phyloP scores from a whole-genome alignment of 2,797 vertebrate species.

The Falco biarmicus region DNA sequence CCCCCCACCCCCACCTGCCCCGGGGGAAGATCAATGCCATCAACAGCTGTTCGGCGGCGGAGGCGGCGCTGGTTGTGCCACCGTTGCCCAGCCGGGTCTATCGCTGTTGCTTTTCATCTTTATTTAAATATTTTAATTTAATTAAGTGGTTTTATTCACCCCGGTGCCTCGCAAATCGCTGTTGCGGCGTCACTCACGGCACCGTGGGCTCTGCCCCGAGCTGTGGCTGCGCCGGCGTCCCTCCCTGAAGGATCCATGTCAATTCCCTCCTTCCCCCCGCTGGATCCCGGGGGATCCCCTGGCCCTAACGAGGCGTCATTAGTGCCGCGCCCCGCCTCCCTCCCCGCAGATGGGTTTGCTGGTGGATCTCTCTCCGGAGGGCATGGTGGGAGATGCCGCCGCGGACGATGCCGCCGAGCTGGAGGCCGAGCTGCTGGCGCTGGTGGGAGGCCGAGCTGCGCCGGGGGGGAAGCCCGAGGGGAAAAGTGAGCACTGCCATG shows the following conservation, averaged over 20 bases:
- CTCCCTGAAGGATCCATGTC: too few relatives aligned
- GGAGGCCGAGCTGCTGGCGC: conserved; percentile 87
- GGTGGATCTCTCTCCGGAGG: conserved; percentile 83
- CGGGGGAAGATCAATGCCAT: not conserved
- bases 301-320: not conserved
- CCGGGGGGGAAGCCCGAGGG: conserved; percentile 79
- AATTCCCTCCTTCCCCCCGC: not conserved
- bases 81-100: too few relatives aligned
- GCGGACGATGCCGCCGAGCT: conserved; percentile 77
- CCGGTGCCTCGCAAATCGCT: rapidly evolving
- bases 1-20: not conserved
- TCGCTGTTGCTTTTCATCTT: too few relatives aligned
- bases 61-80: too few relatives aligned
- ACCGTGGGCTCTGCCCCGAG: not conserved
- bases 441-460: conserved; percentile 81
- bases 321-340: not conserved
- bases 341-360: conserved; percentile 86
- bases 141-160: too few relatives aligned
- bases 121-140: not conserved
- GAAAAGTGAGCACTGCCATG: conserved; percentile 60
- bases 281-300: not conserved
- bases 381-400: conserved; percentile 79
- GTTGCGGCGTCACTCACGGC: not conserved
- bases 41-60: not conserved
- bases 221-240: too few relatives aligned